Evolutionary conservation across 2,113 vertebrate species (phyloP).

Genomic region (Chinchilla lanigera): DNA sequence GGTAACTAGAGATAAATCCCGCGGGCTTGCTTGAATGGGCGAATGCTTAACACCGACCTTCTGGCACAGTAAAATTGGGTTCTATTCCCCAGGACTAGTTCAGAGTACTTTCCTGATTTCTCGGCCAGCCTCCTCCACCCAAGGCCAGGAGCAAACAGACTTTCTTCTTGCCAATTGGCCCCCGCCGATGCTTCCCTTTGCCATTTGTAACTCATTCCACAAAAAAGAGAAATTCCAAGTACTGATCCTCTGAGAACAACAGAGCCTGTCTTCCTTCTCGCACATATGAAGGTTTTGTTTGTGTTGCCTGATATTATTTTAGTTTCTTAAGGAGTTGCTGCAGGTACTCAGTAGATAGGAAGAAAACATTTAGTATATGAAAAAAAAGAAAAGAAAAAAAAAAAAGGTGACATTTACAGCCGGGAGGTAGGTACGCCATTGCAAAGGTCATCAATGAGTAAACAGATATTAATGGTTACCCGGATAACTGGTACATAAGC

Average conservation of each 20-base stretch:
- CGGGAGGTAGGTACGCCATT: conserved; percentile 90
- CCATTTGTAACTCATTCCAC: neutral
- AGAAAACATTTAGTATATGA: conserved; percentile 75
- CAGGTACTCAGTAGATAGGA: conserved; percentile 66
- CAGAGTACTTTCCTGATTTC: neutral
- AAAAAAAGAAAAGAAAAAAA: conserved; percentile 14
- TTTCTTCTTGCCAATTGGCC: neutral
- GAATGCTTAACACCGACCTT: conserved; percentile 53
- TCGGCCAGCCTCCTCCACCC: too few relatives aligned
- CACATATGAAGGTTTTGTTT: neutral
- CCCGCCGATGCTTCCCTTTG: neutral
- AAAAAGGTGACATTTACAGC: conserved; percentile 91
- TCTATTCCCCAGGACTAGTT: neutral
- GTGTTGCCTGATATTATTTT: conserved; percentile 9
- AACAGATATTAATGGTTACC: conserved; percentile 99
- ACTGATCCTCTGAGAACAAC: neutral
- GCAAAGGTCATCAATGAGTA: conserved; percentile 97
- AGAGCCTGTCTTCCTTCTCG: neutral
- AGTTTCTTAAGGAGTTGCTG: conserved; percentile 50
- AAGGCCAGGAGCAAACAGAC: neutral
- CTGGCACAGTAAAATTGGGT: neutral
- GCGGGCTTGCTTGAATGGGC: neutral
- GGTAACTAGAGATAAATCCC: conserved; percentile 61
- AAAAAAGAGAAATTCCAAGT: neutral
- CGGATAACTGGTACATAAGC: conserved; percentile 95